phyloP scores from a whole-genome alignment of 2,113 vertebrate species.

The Calonectris borealis region DNA sequence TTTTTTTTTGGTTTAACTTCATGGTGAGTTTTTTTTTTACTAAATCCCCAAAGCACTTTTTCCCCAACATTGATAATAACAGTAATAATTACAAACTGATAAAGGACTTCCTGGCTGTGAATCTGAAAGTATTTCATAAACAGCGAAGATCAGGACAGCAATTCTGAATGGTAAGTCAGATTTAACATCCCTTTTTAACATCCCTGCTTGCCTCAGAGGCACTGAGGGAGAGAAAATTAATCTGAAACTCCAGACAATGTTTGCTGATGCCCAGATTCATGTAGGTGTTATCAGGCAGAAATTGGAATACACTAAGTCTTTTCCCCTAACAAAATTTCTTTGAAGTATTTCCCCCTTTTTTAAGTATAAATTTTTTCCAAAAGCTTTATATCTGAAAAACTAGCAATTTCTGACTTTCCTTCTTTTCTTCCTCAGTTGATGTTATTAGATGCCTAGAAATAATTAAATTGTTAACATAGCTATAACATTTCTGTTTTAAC shows the following conservation, averaged over 20 bases:
- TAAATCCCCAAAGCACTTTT: neutral
- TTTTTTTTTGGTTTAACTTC: neutral
- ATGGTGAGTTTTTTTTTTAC: neutral
- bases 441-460: neutral
- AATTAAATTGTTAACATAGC: neutral
- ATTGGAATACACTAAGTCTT: neutral
- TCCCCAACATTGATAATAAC: neutral
- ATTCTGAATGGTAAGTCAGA: neutral
- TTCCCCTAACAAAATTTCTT: rapidly evolving
- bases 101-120: neutral
- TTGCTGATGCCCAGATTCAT: neutral
- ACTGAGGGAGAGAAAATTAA: neutral
- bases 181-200: neutral
- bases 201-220: neutral
- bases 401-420: neutral
- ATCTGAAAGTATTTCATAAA: neutral
- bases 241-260: neutral
- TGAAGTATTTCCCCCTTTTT: neutral
- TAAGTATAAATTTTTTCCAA: neutral
- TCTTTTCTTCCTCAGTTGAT: neutral
- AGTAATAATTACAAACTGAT: neutral
- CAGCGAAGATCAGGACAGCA: neutral
- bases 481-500: neutral
- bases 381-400: neutral
- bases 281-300: neutral